Conservation (phyloP, 2,113 vertebrate species). For the Burhinus bistriatus region DNA sequence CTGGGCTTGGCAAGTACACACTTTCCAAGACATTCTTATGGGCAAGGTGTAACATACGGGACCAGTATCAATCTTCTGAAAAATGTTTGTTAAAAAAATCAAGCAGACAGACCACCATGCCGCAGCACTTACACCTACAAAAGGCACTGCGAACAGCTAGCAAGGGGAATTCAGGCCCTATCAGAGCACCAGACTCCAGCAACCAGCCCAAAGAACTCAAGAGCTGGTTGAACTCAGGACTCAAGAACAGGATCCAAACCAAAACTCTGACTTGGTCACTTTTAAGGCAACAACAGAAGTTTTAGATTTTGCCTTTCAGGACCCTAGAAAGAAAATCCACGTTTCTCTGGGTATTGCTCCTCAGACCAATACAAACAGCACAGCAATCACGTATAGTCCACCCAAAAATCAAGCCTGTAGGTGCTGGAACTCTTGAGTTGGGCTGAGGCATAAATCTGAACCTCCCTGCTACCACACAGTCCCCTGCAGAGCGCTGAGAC, state of each 20-base stretch:
- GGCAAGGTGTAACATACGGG: not conserved
- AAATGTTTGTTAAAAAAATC: not conserved
- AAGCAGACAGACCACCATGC: not conserved
- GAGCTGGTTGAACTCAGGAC: not conserved
- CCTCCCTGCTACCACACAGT: not conserved
- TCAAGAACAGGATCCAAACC: not conserved
- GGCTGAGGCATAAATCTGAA: not conserved
- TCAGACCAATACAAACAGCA: not conserved
- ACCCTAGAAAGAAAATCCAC: accelerated
- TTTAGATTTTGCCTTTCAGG: not conserved
- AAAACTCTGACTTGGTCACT: accelerated
- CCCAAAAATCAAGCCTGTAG: not conserved
- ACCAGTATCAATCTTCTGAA: not conserved
- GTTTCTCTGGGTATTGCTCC: not conserved
- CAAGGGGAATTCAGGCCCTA: not conserved
- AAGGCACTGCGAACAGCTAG: not conserved
- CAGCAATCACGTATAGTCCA: not conserved
- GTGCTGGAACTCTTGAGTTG: not conserved
- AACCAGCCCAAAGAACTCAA: not conserved
- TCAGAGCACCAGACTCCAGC: not conserved
- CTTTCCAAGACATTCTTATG: not conserved
- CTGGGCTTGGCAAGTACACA: accelerated
- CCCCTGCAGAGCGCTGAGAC: not conserved
- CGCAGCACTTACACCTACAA: not conserved
- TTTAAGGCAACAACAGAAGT: not conserved